Conservation (phyloP, 2,888 invertebrate species). For the Geophilus truncorum region DNA sequence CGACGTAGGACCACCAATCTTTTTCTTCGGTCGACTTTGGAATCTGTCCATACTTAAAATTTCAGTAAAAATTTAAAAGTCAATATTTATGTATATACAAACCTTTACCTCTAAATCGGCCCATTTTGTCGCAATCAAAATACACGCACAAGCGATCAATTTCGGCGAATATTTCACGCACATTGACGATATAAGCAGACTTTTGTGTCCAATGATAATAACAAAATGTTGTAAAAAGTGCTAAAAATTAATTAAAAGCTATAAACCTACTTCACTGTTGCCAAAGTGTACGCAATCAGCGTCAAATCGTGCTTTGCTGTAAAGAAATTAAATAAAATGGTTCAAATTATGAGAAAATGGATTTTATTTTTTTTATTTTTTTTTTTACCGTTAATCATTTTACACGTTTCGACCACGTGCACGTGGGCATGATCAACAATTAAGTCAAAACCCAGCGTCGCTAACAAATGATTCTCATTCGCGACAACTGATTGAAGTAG, state of each 20-base stretch:
- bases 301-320: neutral
- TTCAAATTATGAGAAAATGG: neutral
- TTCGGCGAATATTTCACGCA: neutral
- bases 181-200: neutral
- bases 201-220: neutral
- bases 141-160: neutral
- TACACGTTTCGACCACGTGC: neutral
- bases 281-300: neutral
- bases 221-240: neutral
- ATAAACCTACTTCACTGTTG: neutral
- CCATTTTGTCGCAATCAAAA: neutral
- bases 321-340: neutral
- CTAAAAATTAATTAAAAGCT: neutral
- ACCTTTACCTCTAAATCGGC: neutral
- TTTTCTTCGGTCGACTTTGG: neutral
- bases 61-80: neutral
- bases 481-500: neutral
- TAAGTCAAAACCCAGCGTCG: neutral
- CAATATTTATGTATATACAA: neutral
- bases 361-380: neutral
- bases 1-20: neutral
- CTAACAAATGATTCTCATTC: no score
- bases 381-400: neutral
- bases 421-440: neutral
- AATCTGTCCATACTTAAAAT: neutral